Percentiles rank a stretch among this genome's conserved stretches.
phyloP scores from a whole-genome alignment of 2,113 vertebrate genomes.

The Tenebrosternarchus preto region DNA sequence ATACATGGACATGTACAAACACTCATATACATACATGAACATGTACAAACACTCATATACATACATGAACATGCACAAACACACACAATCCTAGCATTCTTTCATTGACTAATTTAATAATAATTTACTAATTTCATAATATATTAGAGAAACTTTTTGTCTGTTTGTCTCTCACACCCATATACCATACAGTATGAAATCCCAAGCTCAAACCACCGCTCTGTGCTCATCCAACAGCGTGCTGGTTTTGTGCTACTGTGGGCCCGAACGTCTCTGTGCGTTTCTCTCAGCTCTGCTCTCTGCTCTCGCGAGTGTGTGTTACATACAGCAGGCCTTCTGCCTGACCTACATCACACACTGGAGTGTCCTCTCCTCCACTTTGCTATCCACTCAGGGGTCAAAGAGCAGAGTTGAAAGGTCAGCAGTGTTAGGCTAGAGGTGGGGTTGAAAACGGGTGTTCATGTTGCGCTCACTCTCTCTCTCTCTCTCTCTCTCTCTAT shows the following conservation, averaged over 20 bases:
- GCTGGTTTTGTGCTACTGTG: too few species aligned
- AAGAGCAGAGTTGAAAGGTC: slow-evolving; percentile 41
- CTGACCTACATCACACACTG: not conserved
- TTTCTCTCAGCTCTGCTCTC: too few species aligned
- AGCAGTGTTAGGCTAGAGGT: slow-evolving; percentile 13
- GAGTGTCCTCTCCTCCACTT: slow-evolving; percentile 8
- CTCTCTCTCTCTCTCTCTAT: not conserved
- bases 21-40: too few species aligned
- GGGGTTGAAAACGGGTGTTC: not conserved
- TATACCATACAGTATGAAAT: too few species aligned
- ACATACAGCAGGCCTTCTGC: not conserved
- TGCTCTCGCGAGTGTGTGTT: not conserved
- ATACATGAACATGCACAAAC: not conserved
- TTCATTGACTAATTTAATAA: too few species aligned
- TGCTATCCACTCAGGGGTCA: slow-evolving; percentile 37
- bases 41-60: not conserved
- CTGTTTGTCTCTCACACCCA: too few species aligned
- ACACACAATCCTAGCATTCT: not conserved
- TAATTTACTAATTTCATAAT: too few species aligned
- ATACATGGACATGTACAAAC: not conserved
- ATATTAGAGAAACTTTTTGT: too few species aligned
- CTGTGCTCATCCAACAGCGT: not conserved
- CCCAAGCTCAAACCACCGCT: too few species aligned
- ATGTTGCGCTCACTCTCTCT: too few species aligned
- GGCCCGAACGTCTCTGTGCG: too few species aligned